A percentile compares a stretch with the other conserved stretches of the same genome.
Evolutionary conservation across 2,113 vertebrate genomes (phyloP).

Genomic region (Rhea pennata): DNA sequence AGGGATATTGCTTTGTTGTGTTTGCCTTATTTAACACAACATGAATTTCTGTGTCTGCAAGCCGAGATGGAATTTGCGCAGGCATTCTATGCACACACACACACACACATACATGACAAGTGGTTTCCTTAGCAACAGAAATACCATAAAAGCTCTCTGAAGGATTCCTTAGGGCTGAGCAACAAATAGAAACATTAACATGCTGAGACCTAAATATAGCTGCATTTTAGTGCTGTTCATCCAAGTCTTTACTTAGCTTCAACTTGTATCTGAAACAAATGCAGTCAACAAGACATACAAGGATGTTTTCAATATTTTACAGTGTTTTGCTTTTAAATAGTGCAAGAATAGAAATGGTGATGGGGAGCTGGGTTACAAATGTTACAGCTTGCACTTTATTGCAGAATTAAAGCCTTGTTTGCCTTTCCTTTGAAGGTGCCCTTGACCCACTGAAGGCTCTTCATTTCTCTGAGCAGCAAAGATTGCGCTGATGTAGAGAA

Average conservation of each 20-base stretch:
- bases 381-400: neutral
- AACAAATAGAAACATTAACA: slow-evolving; percentile 73
- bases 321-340: slow-evolving; percentile 12
- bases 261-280: neutral
- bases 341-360: neutral
- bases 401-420: neutral
- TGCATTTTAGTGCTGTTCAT: slow-evolving; percentile 4
- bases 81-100: neutral
- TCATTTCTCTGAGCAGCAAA: neutral
- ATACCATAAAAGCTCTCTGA: slow-evolving; percentile 64
- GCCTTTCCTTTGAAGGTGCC: slow-evolving; percentile 12
- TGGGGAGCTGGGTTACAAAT: neutral
- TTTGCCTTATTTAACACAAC: neutral
- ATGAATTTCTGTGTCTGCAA: neutral
- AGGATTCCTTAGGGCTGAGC: slow-evolving; percentile 69
- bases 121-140: slow-evolving; percentile 71
- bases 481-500: neutral
- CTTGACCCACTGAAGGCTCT: neutral
- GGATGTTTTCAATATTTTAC: slow-evolving; percentile 51
- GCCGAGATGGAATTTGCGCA: neutral
- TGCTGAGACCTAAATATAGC: slow-evolving; percentile 74
- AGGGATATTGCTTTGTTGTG: neutral
- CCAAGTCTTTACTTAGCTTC: slow-evolving; percentile 38
- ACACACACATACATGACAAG: neutral
- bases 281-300: neutral